These are phyloP conservation scores for Leptarthrus brevirostris DNA, from an alignment of 2,888 invertebrate species.

Conservation along the genomic window DNA sequence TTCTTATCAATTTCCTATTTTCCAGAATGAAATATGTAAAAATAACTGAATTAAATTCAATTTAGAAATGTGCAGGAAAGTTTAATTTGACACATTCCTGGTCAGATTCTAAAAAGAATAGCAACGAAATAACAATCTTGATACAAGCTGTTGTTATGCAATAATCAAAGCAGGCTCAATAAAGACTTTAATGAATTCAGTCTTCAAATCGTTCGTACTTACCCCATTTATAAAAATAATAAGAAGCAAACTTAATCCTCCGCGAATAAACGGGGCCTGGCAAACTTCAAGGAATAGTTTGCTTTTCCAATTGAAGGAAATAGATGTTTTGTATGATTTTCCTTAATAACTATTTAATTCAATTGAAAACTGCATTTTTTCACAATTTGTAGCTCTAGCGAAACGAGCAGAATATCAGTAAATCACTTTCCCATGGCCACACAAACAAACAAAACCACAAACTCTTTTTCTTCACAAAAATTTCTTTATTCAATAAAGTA, in stretches of 20 bases:
- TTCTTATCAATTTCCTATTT: too few species aligned
- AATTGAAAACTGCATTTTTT: too few species aligned
- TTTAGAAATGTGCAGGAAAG: too few species aligned
- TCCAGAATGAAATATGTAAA: too few species aligned
- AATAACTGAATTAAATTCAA: too few species aligned
- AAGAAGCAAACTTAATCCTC: conserved; percentile 25
- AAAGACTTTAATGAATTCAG: too few species aligned
- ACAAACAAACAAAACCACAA: conserved; percentile 8
- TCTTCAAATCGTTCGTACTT: neutral
- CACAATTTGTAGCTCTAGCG: neutral
- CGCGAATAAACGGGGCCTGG: neutral
- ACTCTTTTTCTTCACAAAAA: neutral
- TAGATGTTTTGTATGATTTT: too few species aligned
- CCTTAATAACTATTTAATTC: neutral
- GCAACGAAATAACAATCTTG: too few species aligned
- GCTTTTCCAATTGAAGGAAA: too few species aligned
- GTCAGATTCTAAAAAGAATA: too few species aligned
- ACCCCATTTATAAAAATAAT: conserved; percentile 31
- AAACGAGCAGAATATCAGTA: neutral
- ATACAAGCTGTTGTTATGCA: conserved; percentile 2
- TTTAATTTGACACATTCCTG: too few species aligned
- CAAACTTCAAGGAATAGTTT: too few species aligned
- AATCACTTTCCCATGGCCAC: conserved; percentile 24
- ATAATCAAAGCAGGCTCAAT: neutral
- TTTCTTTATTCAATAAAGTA: neutral